Conservation (phyloP, 2,797 vertebrate species). For the Hypotaenidia philippensis region DNA sequence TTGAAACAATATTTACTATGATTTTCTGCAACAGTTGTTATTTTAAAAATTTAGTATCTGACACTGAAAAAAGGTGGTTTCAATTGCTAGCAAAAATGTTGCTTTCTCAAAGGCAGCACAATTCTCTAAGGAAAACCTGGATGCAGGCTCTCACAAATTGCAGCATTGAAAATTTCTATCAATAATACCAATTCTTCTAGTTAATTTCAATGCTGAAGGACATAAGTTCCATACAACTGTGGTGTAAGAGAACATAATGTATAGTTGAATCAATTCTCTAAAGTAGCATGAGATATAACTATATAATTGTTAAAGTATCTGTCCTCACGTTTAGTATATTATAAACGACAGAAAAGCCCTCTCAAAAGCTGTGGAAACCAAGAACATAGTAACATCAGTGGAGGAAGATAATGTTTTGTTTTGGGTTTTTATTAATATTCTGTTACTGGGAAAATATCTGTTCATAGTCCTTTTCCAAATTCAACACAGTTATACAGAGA, state of each 20-base stretch:
- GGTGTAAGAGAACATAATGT: not conserved
- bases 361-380: not conserved
- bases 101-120: not conserved
- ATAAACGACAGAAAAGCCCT: not conserved
- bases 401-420: not conserved
- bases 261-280: not conserved
- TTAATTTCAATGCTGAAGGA: not conserved
- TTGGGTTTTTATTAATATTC: not conserved
- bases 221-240: not conserved
- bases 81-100: not conserved
- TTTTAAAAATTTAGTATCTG: not conserved
- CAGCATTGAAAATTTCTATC: not conserved
- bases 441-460: not conserved
- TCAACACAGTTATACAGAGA: not conserved
- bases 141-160: not conserved
- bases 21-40: not conserved
- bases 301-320: not conserved
- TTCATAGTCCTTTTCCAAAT: not conserved
- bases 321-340: not conserved
- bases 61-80: not conserved
- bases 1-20: not conserved
- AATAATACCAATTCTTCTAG: not conserved
- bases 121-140: not conserved
- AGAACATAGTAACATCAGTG: not conserved
- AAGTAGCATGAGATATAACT: not conserved